A percentile compares a stretch with the other conserved stretches of the same genome.
Conservation (phyloP, 2,113 vertebrate species). For the Hydrolagus affinis region DNA sequence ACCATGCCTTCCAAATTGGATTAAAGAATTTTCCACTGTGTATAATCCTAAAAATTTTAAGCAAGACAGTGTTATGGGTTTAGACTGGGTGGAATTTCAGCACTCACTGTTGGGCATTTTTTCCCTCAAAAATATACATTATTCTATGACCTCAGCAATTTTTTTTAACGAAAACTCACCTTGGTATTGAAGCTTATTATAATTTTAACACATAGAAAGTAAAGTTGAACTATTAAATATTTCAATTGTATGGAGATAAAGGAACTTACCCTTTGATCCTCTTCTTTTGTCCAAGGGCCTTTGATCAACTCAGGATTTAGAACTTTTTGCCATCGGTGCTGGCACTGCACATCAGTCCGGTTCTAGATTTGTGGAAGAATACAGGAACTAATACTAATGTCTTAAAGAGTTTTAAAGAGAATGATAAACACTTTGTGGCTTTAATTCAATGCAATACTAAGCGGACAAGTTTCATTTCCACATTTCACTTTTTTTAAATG, state of each 20-base stretch:
- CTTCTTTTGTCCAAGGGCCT: constrained; percentile 97
- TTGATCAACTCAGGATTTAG: constrained; percentile 97
- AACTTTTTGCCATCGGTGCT: constrained; percentile 97
- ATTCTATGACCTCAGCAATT: too few relatives aligned
- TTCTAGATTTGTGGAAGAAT: constrained; percentile 63
- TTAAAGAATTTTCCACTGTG: too few relatives aligned
- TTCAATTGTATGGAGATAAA: constrained; percentile 22
- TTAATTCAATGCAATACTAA: constrained; percentile 29
- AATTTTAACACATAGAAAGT: constrained; percentile 19
- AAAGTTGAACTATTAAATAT: too few relatives aligned
- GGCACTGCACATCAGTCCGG: constrained; percentile 94
- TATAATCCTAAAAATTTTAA: too few relatives aligned
- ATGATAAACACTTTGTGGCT: constrained; percentile 24
- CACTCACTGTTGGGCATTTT: constrained; percentile 36
- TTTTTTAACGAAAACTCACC: constrained; percentile 39
- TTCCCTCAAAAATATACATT: too few relatives aligned
- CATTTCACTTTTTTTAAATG: constrained; percentile 26
- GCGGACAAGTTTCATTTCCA: constrained; percentile 29
- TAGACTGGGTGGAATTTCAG: too few relatives aligned
- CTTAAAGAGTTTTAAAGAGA: constrained; percentile 22
- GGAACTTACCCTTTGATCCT: constrained; percentile 86
- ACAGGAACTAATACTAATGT: constrained; percentile 29
- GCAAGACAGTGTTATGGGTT: too few relatives aligned
- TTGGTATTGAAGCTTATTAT: background rate
- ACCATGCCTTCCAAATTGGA: too few relatives aligned